These are phyloP conservation scores for Teleopsis dalmanni DNA, from an alignment of 1,140 invertebrate species.

Conservation along the genomic window DNA sequence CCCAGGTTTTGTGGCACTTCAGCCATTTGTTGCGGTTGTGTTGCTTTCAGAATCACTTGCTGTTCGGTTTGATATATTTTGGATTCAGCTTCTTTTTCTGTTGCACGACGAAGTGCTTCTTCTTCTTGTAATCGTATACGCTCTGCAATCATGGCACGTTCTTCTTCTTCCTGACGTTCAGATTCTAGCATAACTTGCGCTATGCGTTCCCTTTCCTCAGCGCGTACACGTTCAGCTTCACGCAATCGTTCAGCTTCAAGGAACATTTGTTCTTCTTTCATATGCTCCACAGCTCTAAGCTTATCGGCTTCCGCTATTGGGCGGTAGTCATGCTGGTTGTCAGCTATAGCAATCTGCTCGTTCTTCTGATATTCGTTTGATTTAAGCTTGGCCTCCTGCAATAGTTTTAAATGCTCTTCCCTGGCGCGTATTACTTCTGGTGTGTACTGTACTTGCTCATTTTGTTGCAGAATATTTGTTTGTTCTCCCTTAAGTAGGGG, in stretches of 20 bases:
- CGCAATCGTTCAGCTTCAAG: slow-evolving; percentile 16
- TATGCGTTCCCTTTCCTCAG: slow-evolving; percentile 21
- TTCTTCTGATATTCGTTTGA: not conserved
- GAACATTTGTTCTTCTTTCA: not conserved
- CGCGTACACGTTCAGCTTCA: slow-evolving; percentile 20
- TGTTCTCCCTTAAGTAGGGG: too few relatives aligned
- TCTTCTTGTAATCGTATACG: slow-evolving; percentile 19
- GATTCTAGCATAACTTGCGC: slow-evolving; percentile 20
- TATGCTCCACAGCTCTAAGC: not conserved
- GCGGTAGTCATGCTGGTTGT: not conserved
- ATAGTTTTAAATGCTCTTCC: slow-evolving; percentile 28
- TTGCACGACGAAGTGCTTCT: slow-evolving; percentile 20
- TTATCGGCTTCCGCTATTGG: not conserved
- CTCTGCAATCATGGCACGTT: slow-evolving; percentile 19
- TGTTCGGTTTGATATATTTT: not conserved
- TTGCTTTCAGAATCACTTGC: not conserved
- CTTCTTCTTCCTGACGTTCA: slow-evolving; percentile 22
- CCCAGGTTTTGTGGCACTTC: not conserved
- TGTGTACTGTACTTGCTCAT: slow-evolving; percentile 30
- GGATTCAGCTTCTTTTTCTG: too few relatives aligned
- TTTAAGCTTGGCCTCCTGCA: slow-evolving; percentile 14
- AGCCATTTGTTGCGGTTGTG: not conserved
- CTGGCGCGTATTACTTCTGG: slow-evolving; percentile 29
- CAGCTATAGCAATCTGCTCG: not conserved
- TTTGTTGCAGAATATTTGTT: too few relatives aligned